These are phyloP conservation scores for Dryobates pubescens DNA, from an alignment of 2,797 vertebrate species.

Conservation along the genomic window DNA sequence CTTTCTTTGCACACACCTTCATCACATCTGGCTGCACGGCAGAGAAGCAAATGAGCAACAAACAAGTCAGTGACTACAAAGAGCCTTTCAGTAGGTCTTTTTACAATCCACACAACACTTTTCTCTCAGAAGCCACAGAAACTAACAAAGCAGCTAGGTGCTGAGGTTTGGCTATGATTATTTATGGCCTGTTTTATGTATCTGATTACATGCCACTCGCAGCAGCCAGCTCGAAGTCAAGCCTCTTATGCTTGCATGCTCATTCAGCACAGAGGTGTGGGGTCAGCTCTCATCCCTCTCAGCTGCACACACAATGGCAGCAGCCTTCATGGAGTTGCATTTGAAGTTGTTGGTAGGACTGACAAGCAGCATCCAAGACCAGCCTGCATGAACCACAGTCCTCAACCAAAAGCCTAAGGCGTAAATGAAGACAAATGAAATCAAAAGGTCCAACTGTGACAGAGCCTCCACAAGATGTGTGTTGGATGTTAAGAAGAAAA, in stretches of 20 bases:
- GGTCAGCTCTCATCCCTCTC: fast-evolving
- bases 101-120: not conserved
- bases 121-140: not conserved
- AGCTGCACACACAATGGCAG: fast-evolving
- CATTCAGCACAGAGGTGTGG: not conserved
- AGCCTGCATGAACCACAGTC: too few species aligned
- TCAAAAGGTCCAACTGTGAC: not conserved
- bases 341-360: not conserved
- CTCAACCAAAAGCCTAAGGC: not conserved
- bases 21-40: fast-evolving
- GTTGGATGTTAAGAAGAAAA: too few species aligned
- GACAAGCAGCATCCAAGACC: not conserved
- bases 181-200: not conserved
- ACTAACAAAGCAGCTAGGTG: not conserved
- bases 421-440: not conserved
- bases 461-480: not conserved
- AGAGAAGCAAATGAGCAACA: not conserved
- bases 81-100: not conserved
- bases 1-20: not conserved
- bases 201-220: not conserved
- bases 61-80: not conserved
- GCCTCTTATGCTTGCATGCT: fast-evolving
- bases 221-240: not conserved
- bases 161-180: not conserved
- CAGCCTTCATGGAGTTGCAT: not conserved